phyloP scores from a whole-genome alignment of 2,888 invertebrate genomes.

The Drosophila suboccidentalis region DNA sequence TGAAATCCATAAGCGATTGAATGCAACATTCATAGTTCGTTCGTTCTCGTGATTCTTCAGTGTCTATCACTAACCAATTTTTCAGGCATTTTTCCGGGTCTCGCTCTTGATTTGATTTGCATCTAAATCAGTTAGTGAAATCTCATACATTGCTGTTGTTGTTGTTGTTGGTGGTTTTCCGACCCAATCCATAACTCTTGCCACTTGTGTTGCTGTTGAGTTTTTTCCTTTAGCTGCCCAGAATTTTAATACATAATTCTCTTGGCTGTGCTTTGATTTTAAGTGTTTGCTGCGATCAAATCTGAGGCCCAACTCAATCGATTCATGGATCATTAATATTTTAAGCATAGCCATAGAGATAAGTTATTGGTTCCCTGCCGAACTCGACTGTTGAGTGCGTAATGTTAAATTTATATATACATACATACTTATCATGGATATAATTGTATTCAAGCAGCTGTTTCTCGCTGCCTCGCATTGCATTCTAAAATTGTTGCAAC shows the following conservation, averaged over 20 bases:
- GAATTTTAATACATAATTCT: conserved; percentile 66
- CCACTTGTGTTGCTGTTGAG: conserved; percentile 56
- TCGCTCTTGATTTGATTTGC: conserved; percentile 76
- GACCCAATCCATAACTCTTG: conserved; percentile 68
- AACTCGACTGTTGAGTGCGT: conserved; percentile 47
- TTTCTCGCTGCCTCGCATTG: conserved; percentile 16
- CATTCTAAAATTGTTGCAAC: conserved; percentile 35
- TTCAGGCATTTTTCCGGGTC: conserved; percentile 52
- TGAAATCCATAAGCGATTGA: conserved; percentile 82
- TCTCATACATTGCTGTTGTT: conserved; percentile 43
- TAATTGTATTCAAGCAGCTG: conserved; percentile 37
- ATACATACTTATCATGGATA: not conserved
- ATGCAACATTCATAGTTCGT: conserved; percentile 78
- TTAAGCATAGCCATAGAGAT: conserved; percentile 69
- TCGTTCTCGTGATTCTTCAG: conserved; percentile 5
- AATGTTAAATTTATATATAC: conserved; percentile 13
- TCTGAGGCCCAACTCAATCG: conserved; percentile 54
- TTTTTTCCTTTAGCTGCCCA: conserved; percentile 61
- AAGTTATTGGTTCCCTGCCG: conserved; percentile 66
- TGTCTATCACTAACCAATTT: conserved; percentile 58
- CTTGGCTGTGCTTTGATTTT: conserved; percentile 68
- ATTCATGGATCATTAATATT: conserved; percentile 76
- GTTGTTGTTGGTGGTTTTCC: conserved; percentile 24
- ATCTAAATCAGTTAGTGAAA: conserved; percentile 78
- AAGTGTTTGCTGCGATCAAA: conserved; percentile 76